A percentile compares a stretch with the other conserved stretches of the same genome.
Evolutionary conservation across 2,113 vertebrate genomes (phyloP).

Genomic region (Cyrtonyx montezumae): DNA sequence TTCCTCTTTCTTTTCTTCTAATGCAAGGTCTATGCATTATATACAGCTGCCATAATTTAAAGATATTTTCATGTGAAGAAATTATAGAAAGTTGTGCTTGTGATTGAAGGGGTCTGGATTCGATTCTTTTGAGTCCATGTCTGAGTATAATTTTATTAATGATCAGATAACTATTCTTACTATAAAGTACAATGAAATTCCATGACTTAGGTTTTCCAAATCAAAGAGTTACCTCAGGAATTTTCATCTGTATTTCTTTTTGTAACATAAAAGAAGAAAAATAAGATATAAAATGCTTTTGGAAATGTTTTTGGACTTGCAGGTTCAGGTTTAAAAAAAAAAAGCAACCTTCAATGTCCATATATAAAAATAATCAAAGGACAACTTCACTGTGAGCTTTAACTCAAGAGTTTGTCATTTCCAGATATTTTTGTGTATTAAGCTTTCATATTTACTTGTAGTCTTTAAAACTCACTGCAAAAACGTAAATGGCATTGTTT

Average conservation of each 20-base stretch:
- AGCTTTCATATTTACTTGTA: background rate
- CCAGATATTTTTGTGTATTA: background rate
- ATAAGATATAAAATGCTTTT: background rate
- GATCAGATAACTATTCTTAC: background rate
- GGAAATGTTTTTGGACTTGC: background rate
- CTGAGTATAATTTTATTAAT: background rate
- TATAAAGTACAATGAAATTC: background rate
- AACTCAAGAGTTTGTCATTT: background rate
- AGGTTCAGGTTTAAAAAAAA: background rate
- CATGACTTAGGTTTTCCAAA: background rate
- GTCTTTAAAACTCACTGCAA: background rate
- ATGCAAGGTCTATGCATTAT: background rate
- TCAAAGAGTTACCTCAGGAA: background rate
- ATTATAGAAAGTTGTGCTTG: background rate
- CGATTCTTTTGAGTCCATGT: background rate
- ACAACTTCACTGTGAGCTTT: background rate
- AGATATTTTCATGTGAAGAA: background rate
- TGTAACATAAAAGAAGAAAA: background rate
- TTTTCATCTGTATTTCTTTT: background rate
- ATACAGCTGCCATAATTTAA: background rate
- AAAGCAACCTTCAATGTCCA: background rate
- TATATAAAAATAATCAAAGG: background rate
- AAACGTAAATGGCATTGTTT: background rate
- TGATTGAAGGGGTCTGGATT: background rate
- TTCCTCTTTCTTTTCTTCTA: background rate